Base-by-base conservation (phyloP, 2,888 invertebrate genomes). In the Polydrusus pterygomalis region DNA sequence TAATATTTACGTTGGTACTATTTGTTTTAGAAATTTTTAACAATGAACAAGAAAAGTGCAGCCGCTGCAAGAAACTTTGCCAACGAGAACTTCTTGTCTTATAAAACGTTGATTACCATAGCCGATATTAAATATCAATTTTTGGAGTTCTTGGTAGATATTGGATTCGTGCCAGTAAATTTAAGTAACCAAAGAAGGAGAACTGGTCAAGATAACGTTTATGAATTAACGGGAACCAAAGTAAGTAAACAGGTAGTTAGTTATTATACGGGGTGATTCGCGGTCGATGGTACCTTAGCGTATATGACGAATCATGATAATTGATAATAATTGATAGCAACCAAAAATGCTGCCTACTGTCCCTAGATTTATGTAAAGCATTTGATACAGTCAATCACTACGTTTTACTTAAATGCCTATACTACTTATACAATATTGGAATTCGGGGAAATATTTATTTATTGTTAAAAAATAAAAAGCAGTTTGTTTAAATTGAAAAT, bases 41-140 rank as follows among this genome's bases (percentile, higher is more conserved):
- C 93, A 80, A 92, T 93, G 0, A 89, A 92, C 77, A 90, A 91
- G 60, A 90, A 90, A 62, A 93, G 93, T 81, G 91, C 91, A 63
- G 91, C 92, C 62, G 94, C 94, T 18, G 96, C 94, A 38, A 89
- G 92, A 71, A 91, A 91, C 65, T 97, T 95, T 87, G 96, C 97
- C 13, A 92, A 90, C 69, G 94, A 95, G 83, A 95, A 97, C 87
- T 97, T 91, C 85, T 89, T 98, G 0, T 97, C 97, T 0, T 88
- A 92, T 79, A 93, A 94, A 84, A 95, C 96, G 0, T 89, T 98
- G 82, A 90, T 94, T 77, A 97, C 95, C 87, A 90, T 98, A 80
- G 93, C 93, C 0, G 97, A 97, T 81, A 94, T 97, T 79, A 96
- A 97, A 84, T 92, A 94, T 81, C 95, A 96, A 84, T 89, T 95